Base-by-base conservation (phyloP, 1,140 invertebrate genomes). In the Zaprionus taronus region DNA sequence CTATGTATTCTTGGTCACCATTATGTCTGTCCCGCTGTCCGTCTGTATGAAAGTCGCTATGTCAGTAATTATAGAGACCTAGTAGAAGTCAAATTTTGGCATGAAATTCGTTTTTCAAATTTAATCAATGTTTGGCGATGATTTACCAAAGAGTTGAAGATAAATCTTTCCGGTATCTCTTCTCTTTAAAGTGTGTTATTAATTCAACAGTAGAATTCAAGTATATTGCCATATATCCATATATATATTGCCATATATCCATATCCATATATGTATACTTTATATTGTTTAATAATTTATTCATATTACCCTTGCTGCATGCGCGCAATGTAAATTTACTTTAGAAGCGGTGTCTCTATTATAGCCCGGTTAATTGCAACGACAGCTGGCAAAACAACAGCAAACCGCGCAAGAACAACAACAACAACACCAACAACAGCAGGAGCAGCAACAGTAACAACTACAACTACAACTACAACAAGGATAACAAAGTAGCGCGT, bases 331-430 rank as follows among this genome's bases (percentile, higher is more conserved):
- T 77, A 76, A 80, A 86, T 87, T 83, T 87, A 83, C 83, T 87
- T 87, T 86, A 75, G 83, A 89, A 78, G 65, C 71, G 67, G 53
- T 62, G 77, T 79, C 78, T 73, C 84, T 87, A 89, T 87, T 87
- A 84, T 87, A 75, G 84, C 84, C 84, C 58, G 84, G 84, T 87
- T 87, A 87, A 87, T 87, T 87, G 84, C 84, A 89, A 84, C 81
- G 84, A 89, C 84, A 87, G 84, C 84, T 87, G 84, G 72, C 84
- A 87, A 90, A 89, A 89, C 85, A 89, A 89, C 79, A 80, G 74
- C 81, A 79, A 87, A 87, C 84, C 64, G 81, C 68, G 81, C 69
- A 89, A 89, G 81, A 87, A 77, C 77, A 87, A 83, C 77, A 87
- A 75, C 69, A 77, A 69, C 51, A 72, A 62, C 57, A 67, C 53